Base-by-base conservation (phyloP, 2,888 invertebrate species). In the Polymixis flavicincta region DNA sequence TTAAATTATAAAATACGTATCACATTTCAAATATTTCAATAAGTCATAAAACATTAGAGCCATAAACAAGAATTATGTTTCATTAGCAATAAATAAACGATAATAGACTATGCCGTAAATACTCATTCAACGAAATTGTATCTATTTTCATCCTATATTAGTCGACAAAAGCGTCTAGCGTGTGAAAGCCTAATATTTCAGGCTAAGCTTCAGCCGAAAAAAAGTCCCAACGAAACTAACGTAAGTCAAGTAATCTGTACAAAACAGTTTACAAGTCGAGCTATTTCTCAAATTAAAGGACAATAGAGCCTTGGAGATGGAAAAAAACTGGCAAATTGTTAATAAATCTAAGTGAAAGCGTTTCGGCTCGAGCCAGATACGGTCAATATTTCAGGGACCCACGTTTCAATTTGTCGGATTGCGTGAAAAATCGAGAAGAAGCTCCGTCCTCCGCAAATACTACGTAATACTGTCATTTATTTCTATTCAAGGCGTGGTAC, bases 321-420 rank as follows among this genome's bases (percentile, higher is more conserved):
- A 76, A 80, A 74, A 76, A 83, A 74, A 78, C 59, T 19, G 69
- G 71, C 48, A 69, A 83, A 78, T 80, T 83, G 84, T 80, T 84
- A 83, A 81, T 80, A 83, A 83, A 83, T 85, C 74, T 67, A 66
- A 74, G 68, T 65, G 67, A 75, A 70, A 83, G 22, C 79, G 50
- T 80, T 72, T 76, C 68, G 54, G 71, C 65, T 70, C 66, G 54
- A 72, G 66, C 59, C 42, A 64, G 73, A 79, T 82, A 63, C 77
- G 65, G 74, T 78, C 85, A 81, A 86, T 87, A 82, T 85, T 84
- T 87, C 80, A 84, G 55, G 54, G 59, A n/a, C 48, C 71, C 71
- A 52, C 72, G 78, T 80, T 84, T 80, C 81, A 84, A 87, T 87
- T 65, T 82, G 67, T 45, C 50, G 45, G 72, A 82, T 84, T 84